Evolutionary conservation across 2,888 invertebrate genomes (phyloP).

Genomic region (Actias luna): DNA sequence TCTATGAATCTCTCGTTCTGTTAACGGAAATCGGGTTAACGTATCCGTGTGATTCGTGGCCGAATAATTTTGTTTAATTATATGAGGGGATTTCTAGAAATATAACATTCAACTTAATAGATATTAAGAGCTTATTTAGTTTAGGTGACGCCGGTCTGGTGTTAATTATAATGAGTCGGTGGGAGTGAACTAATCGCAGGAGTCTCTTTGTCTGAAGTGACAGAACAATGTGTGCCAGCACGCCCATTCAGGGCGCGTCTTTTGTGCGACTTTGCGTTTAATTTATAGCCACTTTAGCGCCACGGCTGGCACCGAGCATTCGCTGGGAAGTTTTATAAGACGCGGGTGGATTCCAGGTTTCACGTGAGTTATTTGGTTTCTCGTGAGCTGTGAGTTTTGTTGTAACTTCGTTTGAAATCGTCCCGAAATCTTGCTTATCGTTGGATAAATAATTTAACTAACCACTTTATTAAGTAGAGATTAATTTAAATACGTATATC

Average conservation of each 20-base stretch:
- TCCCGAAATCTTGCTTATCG: not conserved
- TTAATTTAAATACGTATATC: no score
- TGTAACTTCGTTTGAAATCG: not conserved
- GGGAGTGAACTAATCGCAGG: constrained; percentile 57
- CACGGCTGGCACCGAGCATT: constrained; percentile 6
- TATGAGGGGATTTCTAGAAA: no score
- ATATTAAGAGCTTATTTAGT: not conserved
- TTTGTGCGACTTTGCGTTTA: constrained; percentile 15
- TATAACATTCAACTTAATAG: not conserved
- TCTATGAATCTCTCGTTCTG: no score
- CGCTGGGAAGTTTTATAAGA: constrained; percentile 10
- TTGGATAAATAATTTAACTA: not conserved
- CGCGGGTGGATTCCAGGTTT: not conserved
- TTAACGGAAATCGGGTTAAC: no score
- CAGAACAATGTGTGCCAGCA: constrained; percentile 57
- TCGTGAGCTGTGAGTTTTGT: not conserved
- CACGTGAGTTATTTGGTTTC: constrained; percentile 6
- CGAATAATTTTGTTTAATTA: no score
- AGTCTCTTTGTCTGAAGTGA: constrained; percentile 62
- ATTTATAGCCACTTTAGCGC: constrained; percentile 14
- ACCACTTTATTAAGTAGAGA: not conserved
- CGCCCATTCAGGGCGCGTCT: constrained; percentile 42
- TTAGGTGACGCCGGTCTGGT: constrained; percentile 21
- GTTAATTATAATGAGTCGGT: constrained; percentile 62
- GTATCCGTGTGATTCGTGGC: no score